These are phyloP conservation scores for Centropus bengalensis DNA, from an alignment of 2,113 vertebrate genomes.

Conservation along the genomic window DNA sequence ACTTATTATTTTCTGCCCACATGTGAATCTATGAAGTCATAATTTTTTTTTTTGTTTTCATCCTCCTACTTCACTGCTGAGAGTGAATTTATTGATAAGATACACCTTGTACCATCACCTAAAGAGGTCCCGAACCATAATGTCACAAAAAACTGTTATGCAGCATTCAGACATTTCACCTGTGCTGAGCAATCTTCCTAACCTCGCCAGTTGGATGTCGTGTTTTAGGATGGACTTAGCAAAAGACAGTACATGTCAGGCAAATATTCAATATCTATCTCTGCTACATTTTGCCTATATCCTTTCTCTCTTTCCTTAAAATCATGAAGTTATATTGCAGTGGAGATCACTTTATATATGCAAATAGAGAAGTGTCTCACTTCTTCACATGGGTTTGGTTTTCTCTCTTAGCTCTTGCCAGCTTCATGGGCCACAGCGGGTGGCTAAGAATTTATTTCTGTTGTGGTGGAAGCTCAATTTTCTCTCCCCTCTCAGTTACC, in stretches of 20 bases:
- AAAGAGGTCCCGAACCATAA: background rate
- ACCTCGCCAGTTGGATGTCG: background rate
- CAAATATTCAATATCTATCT: background rate
- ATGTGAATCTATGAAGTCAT: background rate
- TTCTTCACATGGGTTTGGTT: background rate
- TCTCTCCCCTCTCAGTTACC: background rate
- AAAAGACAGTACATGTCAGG: background rate
- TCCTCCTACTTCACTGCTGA: background rate
- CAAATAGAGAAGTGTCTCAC: background rate
- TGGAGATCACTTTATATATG: background rate
- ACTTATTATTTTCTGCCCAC: background rate
- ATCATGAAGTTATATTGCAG: background rate
- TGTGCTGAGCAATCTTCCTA: background rate
- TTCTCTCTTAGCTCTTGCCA: background rate
- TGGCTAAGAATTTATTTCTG: background rate
- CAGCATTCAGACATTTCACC: background rate
- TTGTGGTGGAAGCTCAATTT: background rate
- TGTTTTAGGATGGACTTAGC: background rate
- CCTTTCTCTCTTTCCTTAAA: background rate
- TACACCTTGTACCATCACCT: background rate
- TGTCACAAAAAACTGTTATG: background rate
- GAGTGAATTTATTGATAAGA: background rate
- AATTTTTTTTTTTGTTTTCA: background rate
- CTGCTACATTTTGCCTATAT: background rate
- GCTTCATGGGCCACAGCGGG: background rate